phyloP scores from a whole-genome alignment of 2,113 vertebrate genomes.

The Tragelaphus scriptus region DNA sequence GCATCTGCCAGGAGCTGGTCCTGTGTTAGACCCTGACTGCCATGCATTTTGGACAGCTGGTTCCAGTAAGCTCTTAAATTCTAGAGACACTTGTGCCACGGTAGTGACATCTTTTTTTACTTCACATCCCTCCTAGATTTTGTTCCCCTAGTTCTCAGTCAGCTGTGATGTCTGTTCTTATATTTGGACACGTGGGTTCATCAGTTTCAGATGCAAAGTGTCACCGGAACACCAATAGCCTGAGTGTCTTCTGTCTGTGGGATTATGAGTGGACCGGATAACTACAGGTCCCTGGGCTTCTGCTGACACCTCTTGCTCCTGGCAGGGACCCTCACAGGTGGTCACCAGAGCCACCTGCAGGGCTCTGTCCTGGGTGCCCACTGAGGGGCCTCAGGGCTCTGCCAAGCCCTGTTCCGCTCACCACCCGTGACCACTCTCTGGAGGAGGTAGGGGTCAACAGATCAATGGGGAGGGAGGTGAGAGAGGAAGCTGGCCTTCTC shows the following conservation, averaged over 20 bases:
- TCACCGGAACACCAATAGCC: not conserved
- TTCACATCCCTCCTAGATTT: not conserved
- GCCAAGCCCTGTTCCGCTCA: fast-evolving
- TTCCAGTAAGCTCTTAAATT: not conserved
- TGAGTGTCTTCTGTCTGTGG: not conserved
- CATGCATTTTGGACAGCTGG: not conserved
- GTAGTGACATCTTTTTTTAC: not conserved
- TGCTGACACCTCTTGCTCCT: not conserved
- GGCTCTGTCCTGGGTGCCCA: not conserved
- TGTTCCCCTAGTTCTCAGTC: not conserved
- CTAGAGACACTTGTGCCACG: not conserved
- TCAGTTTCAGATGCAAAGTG: not conserved
- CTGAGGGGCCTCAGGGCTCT: not conserved
- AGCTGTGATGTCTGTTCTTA: not conserved
- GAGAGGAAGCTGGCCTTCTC: not conserved
- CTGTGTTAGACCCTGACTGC: not conserved
- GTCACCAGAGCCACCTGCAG: not conserved
- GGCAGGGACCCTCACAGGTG: not conserved
- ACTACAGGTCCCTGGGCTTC: not conserved
- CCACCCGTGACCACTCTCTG: fast-evolving
- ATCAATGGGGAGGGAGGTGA: not conserved
- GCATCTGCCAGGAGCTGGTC: not conserved
- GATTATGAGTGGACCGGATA: not conserved
- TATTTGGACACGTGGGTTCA: not conserved
- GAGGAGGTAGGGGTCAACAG: not conserved